Base-by-base conservation (phyloP, 2,888 invertebrate genomes). In the Charanyca ferruginea region DNA sequence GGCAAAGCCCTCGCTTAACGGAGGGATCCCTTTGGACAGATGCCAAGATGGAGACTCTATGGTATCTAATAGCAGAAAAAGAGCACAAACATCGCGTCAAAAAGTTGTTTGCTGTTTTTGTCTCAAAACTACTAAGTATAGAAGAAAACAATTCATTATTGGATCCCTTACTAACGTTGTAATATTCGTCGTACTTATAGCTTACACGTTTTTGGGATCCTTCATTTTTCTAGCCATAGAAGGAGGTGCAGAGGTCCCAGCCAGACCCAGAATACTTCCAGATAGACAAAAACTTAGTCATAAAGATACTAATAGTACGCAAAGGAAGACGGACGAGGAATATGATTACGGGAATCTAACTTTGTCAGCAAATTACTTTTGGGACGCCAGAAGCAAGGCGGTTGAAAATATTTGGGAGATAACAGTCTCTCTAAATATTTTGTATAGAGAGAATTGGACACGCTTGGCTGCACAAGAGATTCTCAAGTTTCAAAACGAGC, bases 351-450 rank as follows among this genome's bases (percentile, higher is more conserved):
- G 90, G 48, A 95, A 95, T 84, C 81, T 93, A 72, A 93, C 92
- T 41, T 83, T 94, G 78, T 94, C 95, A 51, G 91, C 94, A 48
- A 95, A 94, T 88, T 94, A 94, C 86, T 95, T 95, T 81, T 95
- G 95, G 94, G 95, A 95, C 66, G 95, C 95, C 4, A 89, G 95
- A 71, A 95, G 91, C 75, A 89, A 89, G 85, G 98, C 98, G 16
- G 98, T 98, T 53, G 98, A 98, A 93, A 98, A 97, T 91, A 98
- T 99, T 87, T 98, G 98, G 98, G 97, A 98, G 90, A 98, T 98
- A 75, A 98, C 98, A 3, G 97, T 97, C 78, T 97, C 97, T 70
- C 94, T 98, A 81, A 98, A 98, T 94, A 98, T 99, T 87, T 96
- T 99, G 78, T 98, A 98, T 90, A 97, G 97, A 89, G 98, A 98